A percentile compares a stretch with the other conserved stretches of the same genome.
Conservation (phyloP, 1,140 invertebrate species). For the Drosophila persimilis region DNA sequence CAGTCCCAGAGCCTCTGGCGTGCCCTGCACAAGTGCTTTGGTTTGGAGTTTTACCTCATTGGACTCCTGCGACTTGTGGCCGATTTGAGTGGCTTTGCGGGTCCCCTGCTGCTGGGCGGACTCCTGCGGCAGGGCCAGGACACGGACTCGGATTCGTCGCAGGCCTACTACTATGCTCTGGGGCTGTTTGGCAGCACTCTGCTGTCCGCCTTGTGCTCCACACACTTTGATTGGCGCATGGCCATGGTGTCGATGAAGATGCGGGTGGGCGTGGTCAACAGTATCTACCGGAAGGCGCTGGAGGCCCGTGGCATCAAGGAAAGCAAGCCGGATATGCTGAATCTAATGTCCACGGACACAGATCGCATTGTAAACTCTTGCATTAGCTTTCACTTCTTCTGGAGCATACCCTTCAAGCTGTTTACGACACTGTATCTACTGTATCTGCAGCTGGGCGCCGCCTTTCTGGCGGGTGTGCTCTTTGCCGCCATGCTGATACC, state of each 20-base stretch:
- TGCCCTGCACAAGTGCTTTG: slow-evolving; percentile 92
- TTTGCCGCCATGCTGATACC: slow-evolving; percentile 96
- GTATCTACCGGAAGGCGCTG: slow-evolving; percentile 94
- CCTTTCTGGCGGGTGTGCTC: slow-evolving; percentile 94
- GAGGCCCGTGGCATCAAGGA: slow-evolving; percentile 83
- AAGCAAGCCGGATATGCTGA: slow-evolving; percentile 90
- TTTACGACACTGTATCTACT: slow-evolving; percentile 91
- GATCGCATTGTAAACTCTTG: slow-evolving; percentile 98
- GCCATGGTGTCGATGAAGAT: slow-evolving; percentile 94
- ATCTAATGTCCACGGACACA: slow-evolving; percentile 98
- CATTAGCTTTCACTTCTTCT: slow-evolving; percentile 97
- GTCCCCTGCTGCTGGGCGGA: slow-evolving; percentile 90
- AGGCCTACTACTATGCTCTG: slow-evolving; percentile 89
- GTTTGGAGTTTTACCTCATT: slow-evolving; percentile 93
- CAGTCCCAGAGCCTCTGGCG: slow-evolving; percentile 85
- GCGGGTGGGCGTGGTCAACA: slow-evolving; percentile 91
- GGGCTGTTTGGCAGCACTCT: slow-evolving; percentile 88
- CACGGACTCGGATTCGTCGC: slow-evolving; percentile 83
- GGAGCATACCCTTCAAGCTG: slow-evolving; percentile 95
- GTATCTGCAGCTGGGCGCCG: slow-evolving; percentile 93
- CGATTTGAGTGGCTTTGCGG: slow-evolving; percentile 93
- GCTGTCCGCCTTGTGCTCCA: slow-evolving; percentile 89
- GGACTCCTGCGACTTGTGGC: slow-evolving; percentile 93
- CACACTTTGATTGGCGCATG: slow-evolving; percentile 96
- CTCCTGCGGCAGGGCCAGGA: slow-evolving; percentile 50